A percentile compares a stretch with the other conserved stretches of the same genome.
phyloP scores from a whole-genome alignment of 2,888 invertebrate species.

The Pemphredon lugubris region DNA sequence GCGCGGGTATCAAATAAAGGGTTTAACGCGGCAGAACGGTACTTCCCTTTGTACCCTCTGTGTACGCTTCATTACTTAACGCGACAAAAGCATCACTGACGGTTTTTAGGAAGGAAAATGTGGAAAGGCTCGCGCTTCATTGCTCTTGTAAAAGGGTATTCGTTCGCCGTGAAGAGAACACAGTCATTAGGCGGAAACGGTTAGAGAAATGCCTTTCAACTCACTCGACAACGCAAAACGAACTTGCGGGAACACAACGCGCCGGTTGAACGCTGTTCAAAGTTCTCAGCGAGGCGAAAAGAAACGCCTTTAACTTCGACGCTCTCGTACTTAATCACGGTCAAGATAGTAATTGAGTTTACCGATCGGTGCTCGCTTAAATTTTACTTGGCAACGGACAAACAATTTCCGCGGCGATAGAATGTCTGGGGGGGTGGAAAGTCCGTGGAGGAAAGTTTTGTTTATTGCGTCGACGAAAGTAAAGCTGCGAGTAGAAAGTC shows the following conservation, averaged over 20 bases:
- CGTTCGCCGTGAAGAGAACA: neutral
- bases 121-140: slow-evolving; percentile 9
- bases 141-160: slow-evolving; percentile 2
- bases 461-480: too few relatives aligned
- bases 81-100: slow-evolving; percentile 15
- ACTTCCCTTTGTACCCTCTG: neutral
- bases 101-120: slow-evolving; percentile 19
- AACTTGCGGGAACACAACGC: too few relatives aligned
- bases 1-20: neutral
- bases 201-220: neutral
- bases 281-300: too few relatives aligned
- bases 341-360: neutral
- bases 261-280: too few relatives aligned
- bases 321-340: neutral
- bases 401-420: neutral
- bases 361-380: neutral
- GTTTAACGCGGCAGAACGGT: neutral
- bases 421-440: neutral
- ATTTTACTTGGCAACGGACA: neutral
- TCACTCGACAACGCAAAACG: too few relatives aligned
- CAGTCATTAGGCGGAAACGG: slow-evolving; percentile 26
- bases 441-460: neutral
- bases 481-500: too few relatives aligned
- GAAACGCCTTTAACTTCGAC: neutral
- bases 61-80: slow-evolving; percentile 18